phyloP scores from a whole-genome alignment of 2,113 vertebrate species.

The Apaloderma vittatum region DNA sequence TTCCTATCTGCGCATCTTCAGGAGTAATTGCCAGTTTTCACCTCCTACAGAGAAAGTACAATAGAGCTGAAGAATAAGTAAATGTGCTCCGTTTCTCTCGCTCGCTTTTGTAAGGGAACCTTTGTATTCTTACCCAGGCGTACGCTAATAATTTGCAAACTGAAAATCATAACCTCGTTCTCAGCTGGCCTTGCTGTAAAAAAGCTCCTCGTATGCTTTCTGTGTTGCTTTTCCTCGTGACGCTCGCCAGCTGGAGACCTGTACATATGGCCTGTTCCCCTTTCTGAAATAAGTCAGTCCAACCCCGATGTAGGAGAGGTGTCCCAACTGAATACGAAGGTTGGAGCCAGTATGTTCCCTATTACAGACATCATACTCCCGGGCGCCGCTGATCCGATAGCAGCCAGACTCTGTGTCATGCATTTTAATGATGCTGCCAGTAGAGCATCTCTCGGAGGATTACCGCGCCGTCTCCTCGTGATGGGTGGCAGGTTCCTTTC shows the following conservation, averaged over 20 bases:
- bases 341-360: neutral
- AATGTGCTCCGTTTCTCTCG: neutral
- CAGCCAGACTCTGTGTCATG: neutral
- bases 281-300: neutral
- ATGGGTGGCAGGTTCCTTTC: neutral
- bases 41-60: conserved; percentile 51
- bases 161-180: neutral
- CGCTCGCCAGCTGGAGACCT: neutral
- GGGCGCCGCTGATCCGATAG: neutral
- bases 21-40: conserved; percentile 63
- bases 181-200: neutral
- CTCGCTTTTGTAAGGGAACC: conserved; percentile 17
- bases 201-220: neutral
- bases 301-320: neutral
- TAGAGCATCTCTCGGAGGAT: neutral
- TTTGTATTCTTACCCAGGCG: neutral
- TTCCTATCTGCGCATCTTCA: conserved; percentile 50
- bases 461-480: rapidly evolving
- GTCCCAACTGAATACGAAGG: neutral
- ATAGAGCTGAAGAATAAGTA: conserved; percentile 47
- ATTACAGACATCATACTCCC: neutral
- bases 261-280: neutral
- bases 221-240: neutral
- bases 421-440: neutral
- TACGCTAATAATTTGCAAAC: conserved; percentile 32